A percentile compares a stretch with the other conserved stretches of the same genome.
Evolutionary conservation across 2,888 invertebrate genomes (phyloP).

Genomic region (Slavum lentiscoides): DNA sequence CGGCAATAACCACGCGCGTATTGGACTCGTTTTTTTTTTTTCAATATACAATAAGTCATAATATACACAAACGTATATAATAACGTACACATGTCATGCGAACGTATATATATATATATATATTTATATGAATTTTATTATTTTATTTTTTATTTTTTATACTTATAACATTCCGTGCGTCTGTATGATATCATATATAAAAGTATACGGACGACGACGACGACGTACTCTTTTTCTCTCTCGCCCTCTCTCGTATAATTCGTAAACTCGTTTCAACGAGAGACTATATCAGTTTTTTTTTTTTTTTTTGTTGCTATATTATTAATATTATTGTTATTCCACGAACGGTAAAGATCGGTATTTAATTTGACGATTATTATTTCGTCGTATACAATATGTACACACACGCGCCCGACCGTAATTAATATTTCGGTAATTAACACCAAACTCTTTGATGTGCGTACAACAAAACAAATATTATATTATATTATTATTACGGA

Average conservation of each 20-base stretch:
- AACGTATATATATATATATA: conserved; percentile 39
- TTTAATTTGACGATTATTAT: conserved; percentile 33
- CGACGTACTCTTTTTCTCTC: conserved; percentile 13
- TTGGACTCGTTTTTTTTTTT: conserved; percentile 31
- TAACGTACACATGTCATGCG: conserved; percentile 16
- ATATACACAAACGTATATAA: not conserved
- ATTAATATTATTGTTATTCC: conserved; percentile 25
- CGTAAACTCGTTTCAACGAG: conserved; percentile 37
- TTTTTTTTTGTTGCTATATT: not conserved
- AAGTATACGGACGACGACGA: conserved; percentile 28
- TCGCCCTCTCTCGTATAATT: not conserved
- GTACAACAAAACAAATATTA: no score
- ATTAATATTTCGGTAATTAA: conserved; percentile 52
- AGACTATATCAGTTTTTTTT: conserved; percentile 35
- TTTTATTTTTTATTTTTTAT: not conserved
- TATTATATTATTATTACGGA: conserved; percentile 2
- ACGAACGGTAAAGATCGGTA: conserved; percentile 51
- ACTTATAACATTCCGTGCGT: conserved; percentile 35
- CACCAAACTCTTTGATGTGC: conserved; percentile 49
- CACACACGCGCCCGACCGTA: not conserved
- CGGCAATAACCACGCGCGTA: not conserved
- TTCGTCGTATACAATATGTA: not conserved
- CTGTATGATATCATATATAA: conserved; percentile 36
- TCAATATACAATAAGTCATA: not conserved
- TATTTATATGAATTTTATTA: not conserved